Evolutionary conservation across 2,113 vertebrate genomes (phyloP).

Genomic region (Bettongia penicillata): DNA sequence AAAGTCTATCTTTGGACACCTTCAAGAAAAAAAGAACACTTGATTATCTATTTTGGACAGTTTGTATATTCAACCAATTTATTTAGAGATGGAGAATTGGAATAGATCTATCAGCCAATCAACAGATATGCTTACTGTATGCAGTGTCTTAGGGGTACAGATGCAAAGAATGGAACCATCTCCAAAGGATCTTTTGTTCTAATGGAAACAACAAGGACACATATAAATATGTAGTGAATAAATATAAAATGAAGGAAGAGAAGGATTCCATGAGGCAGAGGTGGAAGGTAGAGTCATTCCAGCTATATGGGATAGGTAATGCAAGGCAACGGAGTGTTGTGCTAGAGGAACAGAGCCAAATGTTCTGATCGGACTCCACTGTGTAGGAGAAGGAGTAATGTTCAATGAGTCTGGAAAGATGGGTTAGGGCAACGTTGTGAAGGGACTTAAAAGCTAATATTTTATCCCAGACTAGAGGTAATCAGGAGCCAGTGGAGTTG

Average conservation of each 20-base stretch:
- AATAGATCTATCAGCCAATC: background rate
- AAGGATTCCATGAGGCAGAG: background rate
- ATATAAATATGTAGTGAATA: background rate
- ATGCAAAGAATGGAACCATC: background rate
- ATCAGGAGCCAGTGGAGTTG: background rate
- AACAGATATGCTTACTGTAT: background rate
- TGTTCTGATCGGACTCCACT: background rate
- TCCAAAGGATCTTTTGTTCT: background rate
- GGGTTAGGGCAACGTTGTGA: background rate
- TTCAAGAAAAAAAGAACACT: background rate
- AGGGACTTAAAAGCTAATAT: background rate
- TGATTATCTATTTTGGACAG: background rate
- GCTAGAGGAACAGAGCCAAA: background rate
- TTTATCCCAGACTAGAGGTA: background rate
- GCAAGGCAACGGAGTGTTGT: background rate
- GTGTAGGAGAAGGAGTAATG: background rate
- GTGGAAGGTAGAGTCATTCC: background rate
- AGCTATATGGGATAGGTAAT: background rate
- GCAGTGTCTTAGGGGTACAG: background rate
- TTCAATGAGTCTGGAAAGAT: background rate
- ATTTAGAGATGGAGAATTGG: background rate
- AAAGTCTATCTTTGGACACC: background rate
- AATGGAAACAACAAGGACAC: background rate
- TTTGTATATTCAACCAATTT: background rate
- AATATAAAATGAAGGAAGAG: background rate